Conservation (phyloP, 2,113 vertebrate genomes). For the Puntigrus tetrazona region DNA sequence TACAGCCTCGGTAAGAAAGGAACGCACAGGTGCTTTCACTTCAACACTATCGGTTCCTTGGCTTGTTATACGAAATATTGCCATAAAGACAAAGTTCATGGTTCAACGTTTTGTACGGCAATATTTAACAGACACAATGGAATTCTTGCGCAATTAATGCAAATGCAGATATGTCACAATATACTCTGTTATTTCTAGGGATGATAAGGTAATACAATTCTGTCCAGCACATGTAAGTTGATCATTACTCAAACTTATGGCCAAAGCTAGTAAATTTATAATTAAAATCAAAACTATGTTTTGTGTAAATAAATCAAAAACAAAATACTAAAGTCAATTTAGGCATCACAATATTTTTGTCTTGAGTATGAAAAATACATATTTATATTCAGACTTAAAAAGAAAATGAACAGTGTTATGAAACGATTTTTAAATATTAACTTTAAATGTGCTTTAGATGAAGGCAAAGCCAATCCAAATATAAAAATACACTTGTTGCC, state of each 20-base stretch:
- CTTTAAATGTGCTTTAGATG: background rate
- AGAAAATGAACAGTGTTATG: background rate
- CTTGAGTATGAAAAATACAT: background rate
- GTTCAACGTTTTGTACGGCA: background rate
- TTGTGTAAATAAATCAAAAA: background rate
- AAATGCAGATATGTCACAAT: background rate
- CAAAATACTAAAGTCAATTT: background rate
- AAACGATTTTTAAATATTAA: background rate
- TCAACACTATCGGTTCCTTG: background rate
- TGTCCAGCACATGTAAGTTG: background rate
- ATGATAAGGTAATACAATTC: background rate
- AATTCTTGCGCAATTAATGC: background rate
- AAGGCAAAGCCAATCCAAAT: background rate
- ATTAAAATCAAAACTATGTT: no score
- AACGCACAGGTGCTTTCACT: background rate
- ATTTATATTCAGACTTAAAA: background rate
- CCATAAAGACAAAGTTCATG: background rate
- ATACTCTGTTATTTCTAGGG: background rate
- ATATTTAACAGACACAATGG: background rate
- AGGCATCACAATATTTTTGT: background rate
- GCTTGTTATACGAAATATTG: background rate
- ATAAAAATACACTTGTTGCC: no score
- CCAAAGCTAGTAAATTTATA: background rate
- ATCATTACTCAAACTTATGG: background rate
- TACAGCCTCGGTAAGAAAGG: conserved; percentile 81